A percentile compares a stretch with the other conserved stretches of the same genome.
These are phyloP conservation scores for Sebastes flavidus DNA, from an alignment of 2,797 vertebrate species.

Conservation along the genomic window DNA sequence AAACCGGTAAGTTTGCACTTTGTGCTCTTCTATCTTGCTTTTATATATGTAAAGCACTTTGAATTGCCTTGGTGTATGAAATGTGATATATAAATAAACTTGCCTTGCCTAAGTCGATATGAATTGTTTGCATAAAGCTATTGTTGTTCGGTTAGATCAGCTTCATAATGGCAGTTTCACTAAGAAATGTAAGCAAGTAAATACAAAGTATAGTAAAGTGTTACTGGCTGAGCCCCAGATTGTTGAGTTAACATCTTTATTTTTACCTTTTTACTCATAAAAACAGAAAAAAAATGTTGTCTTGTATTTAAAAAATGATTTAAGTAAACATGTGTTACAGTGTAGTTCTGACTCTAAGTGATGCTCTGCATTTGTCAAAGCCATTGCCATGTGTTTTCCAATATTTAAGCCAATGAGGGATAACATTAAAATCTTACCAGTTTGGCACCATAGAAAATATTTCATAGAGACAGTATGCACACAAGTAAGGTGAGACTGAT, in stretches of 20 bases:
- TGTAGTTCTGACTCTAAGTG: not conserved
- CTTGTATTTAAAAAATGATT: not conserved
- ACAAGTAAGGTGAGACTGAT: not conserved
- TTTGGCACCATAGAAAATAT: not conserved
- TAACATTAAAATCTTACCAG: not conserved
- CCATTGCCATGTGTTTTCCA: not conserved
- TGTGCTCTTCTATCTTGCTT: too few relatives aligned
- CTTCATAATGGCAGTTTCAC: not conserved
- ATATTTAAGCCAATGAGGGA: not conserved
- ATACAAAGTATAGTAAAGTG: not conserved
- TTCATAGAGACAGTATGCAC: not conserved
- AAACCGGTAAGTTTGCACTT: slow-evolving; percentile 42
- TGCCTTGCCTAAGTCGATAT: too few relatives aligned
- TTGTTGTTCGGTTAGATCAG: not conserved
- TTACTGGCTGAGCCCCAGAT: not conserved
- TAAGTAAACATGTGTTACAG: not conserved
- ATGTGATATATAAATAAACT: fast-evolving
- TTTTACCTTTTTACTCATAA: not conserved
- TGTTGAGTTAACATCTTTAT: too few relatives aligned
- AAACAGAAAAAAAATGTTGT: not conserved
- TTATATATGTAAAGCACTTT: too few relatives aligned
- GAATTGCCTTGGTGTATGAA: too few relatives aligned
- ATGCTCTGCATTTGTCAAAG: not conserved
- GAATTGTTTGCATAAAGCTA: not conserved
- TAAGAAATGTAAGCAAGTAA: not conserved